phyloP scores from a whole-genome alignment of 2,797 vertebrate species.

The Chaetodon trifasciatus region DNA sequence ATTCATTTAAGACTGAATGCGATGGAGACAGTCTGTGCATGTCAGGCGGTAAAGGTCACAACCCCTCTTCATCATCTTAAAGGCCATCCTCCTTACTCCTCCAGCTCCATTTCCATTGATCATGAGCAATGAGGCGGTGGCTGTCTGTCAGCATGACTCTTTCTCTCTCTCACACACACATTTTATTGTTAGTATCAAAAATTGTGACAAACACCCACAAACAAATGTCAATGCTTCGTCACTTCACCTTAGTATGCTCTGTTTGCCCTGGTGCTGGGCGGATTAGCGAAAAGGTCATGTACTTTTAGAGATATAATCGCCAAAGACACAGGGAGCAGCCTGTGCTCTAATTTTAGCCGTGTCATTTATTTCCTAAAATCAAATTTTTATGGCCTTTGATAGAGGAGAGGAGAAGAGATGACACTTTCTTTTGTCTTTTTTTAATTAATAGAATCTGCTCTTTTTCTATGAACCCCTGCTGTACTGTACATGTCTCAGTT shows the following conservation, averaged over 20 bases:
- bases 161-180: neutral
- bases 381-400: slow-evolving; percentile 25
- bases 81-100: slow-evolving; percentile 21
- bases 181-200: slow-evolving; percentile 1
- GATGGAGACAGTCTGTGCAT: neutral
- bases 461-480: slow-evolving; percentile 20
- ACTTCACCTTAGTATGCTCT: slow-evolving; percentile 14
- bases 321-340: slow-evolving; percentile 3
- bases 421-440: neutral
- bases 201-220: neutral
- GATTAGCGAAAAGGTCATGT: slow-evolving; percentile 48
- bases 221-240: slow-evolving; percentile 1
- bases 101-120: neutral
- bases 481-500: slow-evolving; percentile 5
- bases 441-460: slow-evolving; percentile 11
- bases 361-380: slow-evolving; percentile 35
- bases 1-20: neutral
- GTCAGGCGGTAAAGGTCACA: slow-evolving; percentile 25
- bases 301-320: slow-evolving; percentile 42
- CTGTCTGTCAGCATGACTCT: neutral
- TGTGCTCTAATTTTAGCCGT: slow-evolving; percentile 39
- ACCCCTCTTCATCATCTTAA: slow-evolving; percentile 19
- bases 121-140: neutral
- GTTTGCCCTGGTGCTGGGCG: slow-evolving; percentile 11
- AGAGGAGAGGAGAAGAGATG: slow-evolving; percentile 16